phyloP scores from a whole-genome alignment of 1,140 invertebrate species.

The Brachionus plicatilis region DNA sequence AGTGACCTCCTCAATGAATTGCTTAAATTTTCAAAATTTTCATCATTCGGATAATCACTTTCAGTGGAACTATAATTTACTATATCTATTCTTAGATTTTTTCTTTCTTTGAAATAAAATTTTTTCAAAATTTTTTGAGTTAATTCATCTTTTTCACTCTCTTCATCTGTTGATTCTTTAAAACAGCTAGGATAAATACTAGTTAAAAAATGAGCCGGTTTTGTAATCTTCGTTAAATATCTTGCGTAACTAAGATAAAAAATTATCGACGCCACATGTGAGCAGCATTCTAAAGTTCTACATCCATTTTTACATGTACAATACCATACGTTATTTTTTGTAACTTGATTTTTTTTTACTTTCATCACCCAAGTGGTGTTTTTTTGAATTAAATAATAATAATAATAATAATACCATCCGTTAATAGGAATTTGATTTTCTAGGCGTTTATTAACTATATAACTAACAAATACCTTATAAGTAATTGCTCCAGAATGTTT shows the following conservation, averaged over 20 bases:
- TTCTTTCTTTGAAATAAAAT: neutral
- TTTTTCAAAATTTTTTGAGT: neutral
- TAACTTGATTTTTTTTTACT: too few species aligned
- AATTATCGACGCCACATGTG: neutral
- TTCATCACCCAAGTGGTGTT: too few species aligned
- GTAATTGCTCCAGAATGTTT: neutral
- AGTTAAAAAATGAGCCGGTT: neutral
- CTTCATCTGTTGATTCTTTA: neutral
- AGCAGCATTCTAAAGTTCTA: neutral
- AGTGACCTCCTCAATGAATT: too few species aligned
- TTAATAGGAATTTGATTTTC: neutral
- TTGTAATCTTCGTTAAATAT: neutral
- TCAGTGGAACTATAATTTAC: neutral
- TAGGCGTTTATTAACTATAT: neutral
- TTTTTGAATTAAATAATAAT: too few species aligned
- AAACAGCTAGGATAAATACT: neutral
- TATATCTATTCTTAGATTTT: neutral
- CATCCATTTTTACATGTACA: conserved; percentile 13
- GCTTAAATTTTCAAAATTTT: too few species aligned
- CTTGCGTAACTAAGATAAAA: neutral
- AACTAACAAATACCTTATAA: neutral
- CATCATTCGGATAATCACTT: neutral
- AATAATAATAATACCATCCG: too few species aligned
- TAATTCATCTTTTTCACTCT: neutral
- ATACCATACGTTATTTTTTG: too few species aligned